These are phyloP conservation scores for Clistopyga incitator DNA, from an alignment of 2,888 invertebrate genomes.

Conservation along the genomic window DNA sequence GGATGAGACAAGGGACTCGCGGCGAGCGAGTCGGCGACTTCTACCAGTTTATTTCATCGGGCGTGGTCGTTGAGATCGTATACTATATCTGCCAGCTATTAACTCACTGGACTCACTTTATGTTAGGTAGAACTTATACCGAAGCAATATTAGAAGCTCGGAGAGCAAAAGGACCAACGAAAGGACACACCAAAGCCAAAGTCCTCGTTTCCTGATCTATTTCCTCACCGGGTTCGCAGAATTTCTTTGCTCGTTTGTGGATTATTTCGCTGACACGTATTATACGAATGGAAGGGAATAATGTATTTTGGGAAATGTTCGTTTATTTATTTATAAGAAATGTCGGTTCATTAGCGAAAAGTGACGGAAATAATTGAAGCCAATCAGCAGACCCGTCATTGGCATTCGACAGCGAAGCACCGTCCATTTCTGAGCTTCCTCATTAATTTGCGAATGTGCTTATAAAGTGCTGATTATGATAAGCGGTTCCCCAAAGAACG, in stretches of 20 bases:
- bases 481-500: conserved; percentile 64
- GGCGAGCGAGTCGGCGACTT: conserved; percentile 19
- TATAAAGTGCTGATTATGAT: conserved; percentile 72
- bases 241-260: background rate
- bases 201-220: background rate
- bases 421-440: conserved; percentile 46
- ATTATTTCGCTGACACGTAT: background rate
- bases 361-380: background rate
- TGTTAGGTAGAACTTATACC: background rate
- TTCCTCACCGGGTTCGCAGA: background rate
- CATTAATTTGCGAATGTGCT: conserved; percentile 69
- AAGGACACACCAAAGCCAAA: background rate
- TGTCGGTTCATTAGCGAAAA: too few species aligned
- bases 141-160: background rate
- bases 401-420: background rate
- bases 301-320: background rate
- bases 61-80: conserved; percentile 66
- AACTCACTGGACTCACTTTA: conserved; percentile 14
- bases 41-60: conserved; percentile 66
- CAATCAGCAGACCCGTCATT: background rate
- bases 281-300: background rate
- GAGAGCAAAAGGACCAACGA: background rate
- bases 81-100: conserved; percentile 8
- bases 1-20: conserved; percentile 19
- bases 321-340: background rate